Evolutionary conservation across 2,888 invertebrate genomes (phyloP), one percentile per base, ranked within the genome.

Genomic region (Leucozona laternaria): DNA sequence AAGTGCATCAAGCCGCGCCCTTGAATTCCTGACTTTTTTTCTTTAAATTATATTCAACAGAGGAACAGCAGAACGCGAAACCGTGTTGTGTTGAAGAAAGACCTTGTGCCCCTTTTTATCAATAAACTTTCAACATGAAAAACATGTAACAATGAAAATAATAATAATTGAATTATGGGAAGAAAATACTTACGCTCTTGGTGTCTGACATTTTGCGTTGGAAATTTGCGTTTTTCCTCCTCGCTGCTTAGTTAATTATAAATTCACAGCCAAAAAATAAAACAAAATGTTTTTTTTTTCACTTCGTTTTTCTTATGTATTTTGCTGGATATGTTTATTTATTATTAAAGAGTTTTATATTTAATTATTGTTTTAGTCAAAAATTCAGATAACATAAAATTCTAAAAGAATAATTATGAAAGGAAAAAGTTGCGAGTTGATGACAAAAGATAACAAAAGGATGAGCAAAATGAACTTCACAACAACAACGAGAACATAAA

Each of bases 401-500:
- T 43, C 43, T 45, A 71, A 40, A 62, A 11, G 34, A 57, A 17
- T 20, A 31, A 58, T 45, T 31, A 62, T 62, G n/a, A 31, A 81
- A 79, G 22, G 37, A 62, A 64, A 75, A 66, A 58, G 40, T 55
- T 75, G 66, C 73, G 77, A 68, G 81, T 72, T 76, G 75, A 78
- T n/a, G 68, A 34, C 68, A 53, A 31, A 78, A 86, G 78, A 79
- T 78, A 82, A 86, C 82, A 82, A 86, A 86, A 86, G 82, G 78
- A 86, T 82, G 86, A 86, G 73, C 34, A 53, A 84, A 85, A 58
- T 64, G 13, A 86, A 86, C 86, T 82, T 78, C 66, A 81, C 81
- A 84, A 85, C 81, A 83, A 85, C 79, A 79, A 84, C 57, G 64
- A 70, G 78, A 86, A 86, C 81, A 75, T 70, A 86, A 86, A 86